phyloP scores from a whole-genome alignment of 2,113 vertebrate genomes.

The Tychaedon coryphoeus region DNA sequence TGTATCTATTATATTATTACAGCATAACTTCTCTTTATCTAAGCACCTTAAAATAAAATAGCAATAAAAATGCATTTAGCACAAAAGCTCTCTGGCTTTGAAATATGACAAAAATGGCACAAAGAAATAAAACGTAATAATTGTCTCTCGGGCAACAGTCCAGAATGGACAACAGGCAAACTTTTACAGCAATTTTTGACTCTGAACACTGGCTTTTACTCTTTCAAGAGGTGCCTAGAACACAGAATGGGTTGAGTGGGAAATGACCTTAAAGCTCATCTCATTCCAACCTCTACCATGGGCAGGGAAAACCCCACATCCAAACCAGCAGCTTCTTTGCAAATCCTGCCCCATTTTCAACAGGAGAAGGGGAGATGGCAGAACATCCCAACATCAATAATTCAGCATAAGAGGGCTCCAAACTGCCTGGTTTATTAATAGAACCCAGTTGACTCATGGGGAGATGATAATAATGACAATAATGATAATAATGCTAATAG shows the following conservation, averaged over 20 bases:
- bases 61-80: background rate
- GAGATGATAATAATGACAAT: background rate
- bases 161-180: background rate
- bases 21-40: background rate
- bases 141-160: background rate
- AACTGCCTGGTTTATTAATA: background rate
- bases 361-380: background rate
- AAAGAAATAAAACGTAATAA: background rate
- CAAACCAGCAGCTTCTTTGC: rapidly evolving
- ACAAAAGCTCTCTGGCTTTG: background rate
- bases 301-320: background rate
- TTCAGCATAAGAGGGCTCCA: background rate
- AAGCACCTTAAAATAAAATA: background rate
- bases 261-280: background rate
- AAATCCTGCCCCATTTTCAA: background rate
- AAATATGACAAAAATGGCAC: background rate
- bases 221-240: background rate
- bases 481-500: background rate
- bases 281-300: background rate
- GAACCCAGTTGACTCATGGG: background rate
- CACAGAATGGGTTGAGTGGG: background rate
- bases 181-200: rapidly evolving
- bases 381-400: background rate
- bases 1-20: background rate
- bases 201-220: background rate